Percentiles rank a stretch among this genome's conserved stretches.
These are phyloP conservation scores for Bos taurus DNA, from an alignment of 2,113 vertebrate genomes.

Conservation along the genomic window ARS-UCD2.0 NC_037357.1:43649001-43649500, in stretches of 20 bases:
- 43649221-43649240: not conserved
- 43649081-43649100: slow-evolving; percentile 58
- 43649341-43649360: not conserved
- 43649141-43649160: slow-evolving; percentile 43
- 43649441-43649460: not conserved
- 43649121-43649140: slow-evolving; percentile 15
- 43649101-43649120: not conserved
- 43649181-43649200: not conserved
- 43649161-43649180: not conserved
- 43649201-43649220: not conserved
- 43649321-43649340: not conserved
- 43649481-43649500: not conserved
- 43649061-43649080: slow-evolving; percentile 60
- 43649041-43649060: slow-evolving; percentile 65
- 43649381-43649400: not conserved
- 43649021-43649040: slow-evolving; percentile 61
- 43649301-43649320: not conserved
- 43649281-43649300: not conserved
- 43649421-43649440: not conserved
- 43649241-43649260: not conserved
- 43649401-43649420: not conserved
- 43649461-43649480: not conserved
- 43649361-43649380: not conserved
- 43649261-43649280: not conserved
- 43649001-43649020: slow-evolving; percentile 71